These are phyloP conservation scores for Phrynosoma platyrhinos DNA, from an alignment of 2,113 vertebrate genomes.

Conservation along the genomic window DNA sequence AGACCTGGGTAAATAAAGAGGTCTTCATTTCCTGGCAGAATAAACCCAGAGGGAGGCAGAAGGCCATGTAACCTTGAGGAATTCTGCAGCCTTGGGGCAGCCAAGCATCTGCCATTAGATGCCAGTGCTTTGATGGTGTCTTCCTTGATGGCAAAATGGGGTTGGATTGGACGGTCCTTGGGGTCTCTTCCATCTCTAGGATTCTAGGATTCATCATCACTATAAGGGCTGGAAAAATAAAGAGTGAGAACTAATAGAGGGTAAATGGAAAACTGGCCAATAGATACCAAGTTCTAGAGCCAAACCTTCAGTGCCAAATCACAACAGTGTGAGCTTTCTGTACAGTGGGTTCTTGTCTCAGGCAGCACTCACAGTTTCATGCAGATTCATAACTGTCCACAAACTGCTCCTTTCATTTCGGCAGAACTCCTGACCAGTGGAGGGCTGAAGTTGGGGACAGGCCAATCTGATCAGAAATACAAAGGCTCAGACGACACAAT, in stretches of 20 bases:
- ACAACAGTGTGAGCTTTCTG: not conserved
- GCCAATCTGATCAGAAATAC: slow-evolving; percentile 23
- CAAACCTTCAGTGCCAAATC: not conserved
- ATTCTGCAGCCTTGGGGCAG: too few relatives aligned
- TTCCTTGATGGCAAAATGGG: too few relatives aligned
- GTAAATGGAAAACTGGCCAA: not conserved
- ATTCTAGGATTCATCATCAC: too few relatives aligned
- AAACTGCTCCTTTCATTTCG: not conserved
- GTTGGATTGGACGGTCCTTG: too few relatives aligned
- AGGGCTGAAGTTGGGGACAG: not conserved
- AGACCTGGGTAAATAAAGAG: too few relatives aligned
- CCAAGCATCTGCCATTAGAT: too few relatives aligned
- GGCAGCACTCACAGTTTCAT: not conserved
- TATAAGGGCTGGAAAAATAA: not conserved
- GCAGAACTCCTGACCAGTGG: not conserved
- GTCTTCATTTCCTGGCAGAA: too few relatives aligned
- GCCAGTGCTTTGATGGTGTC: too few relatives aligned
- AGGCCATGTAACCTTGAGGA: too few relatives aligned
- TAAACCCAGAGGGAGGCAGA: too few relatives aligned
- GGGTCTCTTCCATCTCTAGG: too few relatives aligned
- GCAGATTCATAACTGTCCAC: not conserved
- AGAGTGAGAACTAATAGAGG: too few relatives aligned
- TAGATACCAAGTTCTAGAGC: not conserved
- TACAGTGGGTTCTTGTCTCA: not conserved
- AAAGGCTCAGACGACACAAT: not conserved